Percentiles rank a stretch among this genome's conserved stretches.
Conservation (phyloP, 2,888 invertebrate species). For the Temnothorax rugatulus region DNA sequence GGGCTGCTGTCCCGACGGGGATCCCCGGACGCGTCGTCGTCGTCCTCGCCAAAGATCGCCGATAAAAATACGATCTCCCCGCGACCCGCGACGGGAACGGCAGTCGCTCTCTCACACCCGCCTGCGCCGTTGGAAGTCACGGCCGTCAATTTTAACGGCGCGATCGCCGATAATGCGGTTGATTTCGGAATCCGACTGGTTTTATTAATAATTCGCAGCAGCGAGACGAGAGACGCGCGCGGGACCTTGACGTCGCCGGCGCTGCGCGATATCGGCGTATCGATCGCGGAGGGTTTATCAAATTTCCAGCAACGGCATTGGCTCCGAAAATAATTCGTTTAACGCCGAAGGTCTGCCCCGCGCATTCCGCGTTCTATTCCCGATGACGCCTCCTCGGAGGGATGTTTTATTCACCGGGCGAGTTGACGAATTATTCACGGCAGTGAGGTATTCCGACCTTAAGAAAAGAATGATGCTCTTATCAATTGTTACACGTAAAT, state of each 20-base stretch:
- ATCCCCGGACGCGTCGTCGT: conserved; percentile 42
- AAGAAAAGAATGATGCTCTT: not conserved
- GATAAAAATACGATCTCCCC: conserved; percentile 6
- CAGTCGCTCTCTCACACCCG: not conserved
- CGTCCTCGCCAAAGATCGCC: conserved; percentile 20
- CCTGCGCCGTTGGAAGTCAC: not conserved
- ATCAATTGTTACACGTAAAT: not conserved
- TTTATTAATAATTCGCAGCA: conserved; percentile 42
- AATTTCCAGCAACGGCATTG: conserved; percentile 30
- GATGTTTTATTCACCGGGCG: conserved; percentile 9
- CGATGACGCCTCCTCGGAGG: not conserved
- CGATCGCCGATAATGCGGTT: conserved; percentile 36
- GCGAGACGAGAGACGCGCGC: conserved; percentile 39
- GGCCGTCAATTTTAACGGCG: conserved; percentile 43
- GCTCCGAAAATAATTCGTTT: conserved; percentile 48
- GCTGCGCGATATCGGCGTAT: conserved; percentile 36
- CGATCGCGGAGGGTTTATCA: conserved; percentile 36
- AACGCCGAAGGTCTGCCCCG: conserved; percentile 30
- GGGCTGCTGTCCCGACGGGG: not conserved
- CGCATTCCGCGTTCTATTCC: not conserved
- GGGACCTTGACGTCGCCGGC: conserved; percentile 45
- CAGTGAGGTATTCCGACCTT: not conserved
- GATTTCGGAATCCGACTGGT: conserved; percentile 45
- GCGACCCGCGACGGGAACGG: not conserved
- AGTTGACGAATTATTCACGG: conserved; percentile 1